Conservation (phyloP, 1,140 invertebrate species). For the Hylaeus volcanicus region DNA sequence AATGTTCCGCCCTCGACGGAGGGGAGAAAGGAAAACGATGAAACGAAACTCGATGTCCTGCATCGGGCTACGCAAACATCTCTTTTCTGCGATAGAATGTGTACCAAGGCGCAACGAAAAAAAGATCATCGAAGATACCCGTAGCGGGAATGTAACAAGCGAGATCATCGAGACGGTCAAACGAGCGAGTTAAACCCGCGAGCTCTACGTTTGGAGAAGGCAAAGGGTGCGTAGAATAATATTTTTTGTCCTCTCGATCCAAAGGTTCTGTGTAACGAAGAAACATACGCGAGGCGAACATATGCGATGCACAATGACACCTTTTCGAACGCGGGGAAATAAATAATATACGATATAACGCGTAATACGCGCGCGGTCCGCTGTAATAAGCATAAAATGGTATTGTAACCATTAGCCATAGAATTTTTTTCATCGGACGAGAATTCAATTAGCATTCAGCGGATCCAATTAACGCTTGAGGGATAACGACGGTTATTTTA, state of each 20-base stretch:
- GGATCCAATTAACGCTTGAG: no score
- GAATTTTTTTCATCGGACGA: no score
- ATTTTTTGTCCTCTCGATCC: background rate
- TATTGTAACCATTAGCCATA: no score
- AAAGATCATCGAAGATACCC: constrained; percentile 1
- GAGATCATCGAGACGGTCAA: constrained; percentile 21
- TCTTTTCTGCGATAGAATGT: constrained; percentile 16
- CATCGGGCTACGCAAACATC: constrained; percentile 38
- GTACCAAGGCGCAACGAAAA: background rate
- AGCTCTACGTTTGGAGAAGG: background rate
- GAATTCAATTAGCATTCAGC: no score
- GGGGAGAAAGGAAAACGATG: constrained; percentile 39
- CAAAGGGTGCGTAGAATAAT: constrained; percentile 14
- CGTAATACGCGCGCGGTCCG: no score
- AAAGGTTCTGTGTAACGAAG: background rate
- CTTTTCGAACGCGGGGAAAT: background rate
- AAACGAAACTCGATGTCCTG: constrained; percentile 37
- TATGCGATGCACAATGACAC: background rate
- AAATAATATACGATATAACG: background rate
- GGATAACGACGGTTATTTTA: no score
- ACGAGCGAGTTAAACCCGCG: background rate
- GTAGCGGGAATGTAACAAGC: constrained; percentile 36
- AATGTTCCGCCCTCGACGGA: constrained; percentile 38
- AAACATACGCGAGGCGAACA: background rate
- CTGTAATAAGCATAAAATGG: no score